Evolutionary conservation across 2,888 invertebrate genomes (phyloP).

Genomic region (Apocheima hispidaria): DNA sequence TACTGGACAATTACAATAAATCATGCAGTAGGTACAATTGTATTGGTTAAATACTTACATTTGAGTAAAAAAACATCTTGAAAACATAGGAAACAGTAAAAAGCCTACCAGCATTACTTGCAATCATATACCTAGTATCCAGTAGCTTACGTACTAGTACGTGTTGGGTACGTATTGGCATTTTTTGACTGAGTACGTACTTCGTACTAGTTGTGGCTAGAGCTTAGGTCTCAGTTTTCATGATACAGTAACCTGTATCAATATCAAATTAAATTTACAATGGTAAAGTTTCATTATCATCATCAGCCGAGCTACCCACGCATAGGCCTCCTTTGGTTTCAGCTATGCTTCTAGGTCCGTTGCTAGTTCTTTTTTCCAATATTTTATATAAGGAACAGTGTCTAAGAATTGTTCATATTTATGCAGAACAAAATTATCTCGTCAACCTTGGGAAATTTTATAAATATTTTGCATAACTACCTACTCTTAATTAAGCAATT

Average conservation of each 20-base stretch:
- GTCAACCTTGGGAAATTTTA: slow-evolving; percentile 24
- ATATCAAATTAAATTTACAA: neutral
- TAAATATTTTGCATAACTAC: slow-evolving; percentile 21
- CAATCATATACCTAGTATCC: too few species aligned
- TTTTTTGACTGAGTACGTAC: too few species aligned
- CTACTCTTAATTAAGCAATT: slow-evolving; percentile 13
- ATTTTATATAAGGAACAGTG: neutral
- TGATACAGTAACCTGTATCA: too few species aligned
- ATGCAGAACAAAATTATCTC: slow-evolving; percentile 12
- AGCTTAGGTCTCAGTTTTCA: too few species aligned
- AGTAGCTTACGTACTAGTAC: too few species aligned
- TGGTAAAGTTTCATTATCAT: neutral
- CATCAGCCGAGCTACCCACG: too few species aligned
- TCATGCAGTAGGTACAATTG: neutral
- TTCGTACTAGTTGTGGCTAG: too few species aligned
- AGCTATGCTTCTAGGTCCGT: neutral
- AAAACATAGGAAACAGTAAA: neutral
- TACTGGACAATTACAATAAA: slow-evolving; percentile 6
- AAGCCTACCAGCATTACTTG: too few species aligned
- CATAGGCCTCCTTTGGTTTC: too few species aligned
- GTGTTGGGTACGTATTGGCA: too few species aligned
- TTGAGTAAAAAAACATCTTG: neutral
- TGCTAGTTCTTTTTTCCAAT: neutral
- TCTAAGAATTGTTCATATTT: neutral
- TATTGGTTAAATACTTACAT: neutral